Conservation (phyloP, 2,888 invertebrate species). For the Isotomurus palustris region DNA sequence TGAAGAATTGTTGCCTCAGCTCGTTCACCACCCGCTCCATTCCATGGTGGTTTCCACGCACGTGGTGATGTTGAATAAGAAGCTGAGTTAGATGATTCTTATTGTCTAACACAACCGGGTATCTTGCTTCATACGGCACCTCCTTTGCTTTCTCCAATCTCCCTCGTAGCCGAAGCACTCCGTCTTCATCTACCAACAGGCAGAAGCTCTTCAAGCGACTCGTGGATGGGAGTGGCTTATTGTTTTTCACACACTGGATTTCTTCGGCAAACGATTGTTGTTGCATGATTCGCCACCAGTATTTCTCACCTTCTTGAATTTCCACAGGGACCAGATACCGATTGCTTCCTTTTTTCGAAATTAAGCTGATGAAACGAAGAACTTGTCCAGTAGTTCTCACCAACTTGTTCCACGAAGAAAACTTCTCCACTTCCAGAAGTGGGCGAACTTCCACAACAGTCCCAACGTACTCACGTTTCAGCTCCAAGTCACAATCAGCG, state of each 20-base stretch:
- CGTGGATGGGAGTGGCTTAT: not conserved
- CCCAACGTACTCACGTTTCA: not conserved
- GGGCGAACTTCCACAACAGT: not conserved
- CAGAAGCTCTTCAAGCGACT: conserved; percentile 3
- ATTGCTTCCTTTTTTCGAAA: not conserved
- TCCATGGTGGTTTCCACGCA: conserved; percentile 2
- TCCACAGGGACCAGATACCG: not conserved
- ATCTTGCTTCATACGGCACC: too few species aligned
- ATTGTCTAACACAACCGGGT: conserved; percentile 7
- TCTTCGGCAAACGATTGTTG: conserved; percentile 14
- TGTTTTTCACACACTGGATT: not conserved
- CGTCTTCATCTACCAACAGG: conserved; percentile 6
- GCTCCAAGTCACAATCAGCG: too few species aligned
- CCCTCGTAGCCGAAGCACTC: conserved; percentile 3
- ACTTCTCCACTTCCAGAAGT: conserved; percentile 1
- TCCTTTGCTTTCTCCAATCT: conserved; percentile 5
- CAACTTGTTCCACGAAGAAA: conserved; percentile 8
- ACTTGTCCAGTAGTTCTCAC: conserved; percentile 11
- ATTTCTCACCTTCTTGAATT: not conserved
- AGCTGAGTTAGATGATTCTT: conserved; percentile 2
- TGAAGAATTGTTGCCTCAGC: conserved; percentile 6
- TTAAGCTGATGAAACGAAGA: too few species aligned
- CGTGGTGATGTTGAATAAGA: not conserved
- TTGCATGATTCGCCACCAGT: conserved; percentile 1
- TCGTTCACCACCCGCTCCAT: conserved; percentile 8